phyloP scores from a whole-genome alignment of 2,797 vertebrate species.

The Rhinogobio ventralis region DNA sequence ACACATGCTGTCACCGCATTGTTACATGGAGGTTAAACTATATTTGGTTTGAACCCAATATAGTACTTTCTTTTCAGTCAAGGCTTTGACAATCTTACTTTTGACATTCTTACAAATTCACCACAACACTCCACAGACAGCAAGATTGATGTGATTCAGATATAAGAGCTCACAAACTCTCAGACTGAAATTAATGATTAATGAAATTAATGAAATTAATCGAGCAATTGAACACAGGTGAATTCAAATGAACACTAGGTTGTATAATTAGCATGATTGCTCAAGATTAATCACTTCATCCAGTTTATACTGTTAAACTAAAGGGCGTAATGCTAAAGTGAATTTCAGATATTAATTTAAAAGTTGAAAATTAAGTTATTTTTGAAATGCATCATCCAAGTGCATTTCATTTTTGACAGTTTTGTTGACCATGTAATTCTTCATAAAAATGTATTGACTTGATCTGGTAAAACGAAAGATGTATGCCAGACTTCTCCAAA shows the following conservation, averaged over 20 bases:
- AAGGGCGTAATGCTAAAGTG: neutral
- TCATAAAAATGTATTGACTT: neutral
- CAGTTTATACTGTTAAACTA: neutral
- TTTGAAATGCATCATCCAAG: too few relatives aligned
- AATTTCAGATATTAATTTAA: neutral
- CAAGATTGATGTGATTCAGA: neutral
- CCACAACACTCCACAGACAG: neutral
- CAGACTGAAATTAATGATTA: neutral
- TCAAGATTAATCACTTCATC: conserved; percentile 1
- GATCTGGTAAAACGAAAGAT: neutral
- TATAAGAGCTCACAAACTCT: neutral
- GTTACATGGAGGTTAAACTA: neutral
- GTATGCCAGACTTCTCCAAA: too few relatives aligned
- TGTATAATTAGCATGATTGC: neutral
- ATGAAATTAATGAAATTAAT: neutral
- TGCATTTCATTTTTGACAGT: too few relatives aligned
- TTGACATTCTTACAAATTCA: neutral
- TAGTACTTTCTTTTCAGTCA: neutral
- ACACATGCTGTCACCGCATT: neutral
- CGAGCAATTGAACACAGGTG: neutral
- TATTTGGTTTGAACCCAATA: conserved; percentile 4
- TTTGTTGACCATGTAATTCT: neutral
- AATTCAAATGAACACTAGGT: neutral
- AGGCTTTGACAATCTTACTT: neutral
- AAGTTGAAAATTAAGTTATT: neutral